A percentile compares a stretch with the other conserved stretches of the same genome.
Conservation (phyloP, 2,113 vertebrate species). For the Neogale vison region DNA sequence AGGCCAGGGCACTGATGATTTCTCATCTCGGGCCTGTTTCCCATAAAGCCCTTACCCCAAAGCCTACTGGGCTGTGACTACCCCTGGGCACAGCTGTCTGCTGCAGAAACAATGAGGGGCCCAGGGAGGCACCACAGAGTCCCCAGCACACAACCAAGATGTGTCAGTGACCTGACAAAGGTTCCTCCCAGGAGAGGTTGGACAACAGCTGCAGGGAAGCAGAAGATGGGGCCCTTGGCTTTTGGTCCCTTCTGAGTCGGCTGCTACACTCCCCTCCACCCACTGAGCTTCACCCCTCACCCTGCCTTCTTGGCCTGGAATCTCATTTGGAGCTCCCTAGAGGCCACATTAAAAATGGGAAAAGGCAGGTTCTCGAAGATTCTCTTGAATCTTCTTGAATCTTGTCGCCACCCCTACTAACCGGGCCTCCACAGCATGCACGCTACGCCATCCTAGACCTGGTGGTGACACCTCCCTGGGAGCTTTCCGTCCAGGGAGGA, state of each 20-base stretch:
- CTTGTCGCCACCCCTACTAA: neutral
- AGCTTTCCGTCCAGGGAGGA: neutral
- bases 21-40: neutral
- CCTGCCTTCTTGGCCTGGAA: neutral
- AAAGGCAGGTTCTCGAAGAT: neutral
- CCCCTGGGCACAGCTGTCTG: too few species aligned
- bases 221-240: neutral
- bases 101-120: neutral
- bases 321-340: neutral
- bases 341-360: neutral
- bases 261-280: neutral
- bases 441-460: neutral
- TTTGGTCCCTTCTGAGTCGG: neutral
- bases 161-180: neutral
- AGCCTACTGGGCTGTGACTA: neutral
- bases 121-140: neutral
- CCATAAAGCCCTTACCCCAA: neutral
- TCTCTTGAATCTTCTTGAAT: neutral
- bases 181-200: neutral
- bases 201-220: neutral
- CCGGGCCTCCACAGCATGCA: neutral
- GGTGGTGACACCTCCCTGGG: neutral
- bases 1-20: neutral
- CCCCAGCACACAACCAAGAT: neutral
- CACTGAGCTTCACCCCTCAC: neutral